phyloP scores from a whole-genome alignment of 1,140 invertebrate genomes.

The Danaus plexippus region DNA sequence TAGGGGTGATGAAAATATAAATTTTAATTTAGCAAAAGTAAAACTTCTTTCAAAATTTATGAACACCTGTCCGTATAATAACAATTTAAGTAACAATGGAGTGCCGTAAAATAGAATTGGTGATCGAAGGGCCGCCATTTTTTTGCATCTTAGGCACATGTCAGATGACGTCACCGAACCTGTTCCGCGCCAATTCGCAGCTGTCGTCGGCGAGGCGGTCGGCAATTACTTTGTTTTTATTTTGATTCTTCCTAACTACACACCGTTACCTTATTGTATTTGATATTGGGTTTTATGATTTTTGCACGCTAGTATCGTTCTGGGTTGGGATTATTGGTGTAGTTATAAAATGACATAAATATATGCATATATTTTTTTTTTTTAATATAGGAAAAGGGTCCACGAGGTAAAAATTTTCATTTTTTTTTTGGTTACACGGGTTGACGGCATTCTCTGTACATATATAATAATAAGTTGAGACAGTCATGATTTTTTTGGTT shows the following conservation, averaged over 20 bases:
- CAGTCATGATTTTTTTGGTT: too few relatives aligned
- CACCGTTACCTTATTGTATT: slow-evolving; percentile 60
- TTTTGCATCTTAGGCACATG: slow-evolving; percentile 56
- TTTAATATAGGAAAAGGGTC: too few relatives aligned
- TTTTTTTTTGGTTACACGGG: too few relatives aligned
- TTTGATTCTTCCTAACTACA: slow-evolving; percentile 13
- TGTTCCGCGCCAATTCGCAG: slow-evolving; percentile 67
- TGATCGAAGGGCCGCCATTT: slow-evolving; percentile 38
- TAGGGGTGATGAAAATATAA: too few relatives aligned
- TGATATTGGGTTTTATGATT: slow-evolving; percentile 30
- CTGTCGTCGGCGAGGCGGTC: slow-evolving; percentile 57
- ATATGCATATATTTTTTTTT: too few relatives aligned
- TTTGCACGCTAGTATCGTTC: not conserved
- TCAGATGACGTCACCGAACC: slow-evolving; percentile 65
- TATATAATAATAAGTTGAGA: too few relatives aligned
- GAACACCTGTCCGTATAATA: slow-evolving; percentile 32
- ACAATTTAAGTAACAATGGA: slow-evolving; percentile 39
- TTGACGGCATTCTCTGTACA: too few relatives aligned
- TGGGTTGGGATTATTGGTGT: too few relatives aligned
- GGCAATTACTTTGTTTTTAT: slow-evolving; percentile 47
- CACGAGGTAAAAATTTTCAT: too few relatives aligned
- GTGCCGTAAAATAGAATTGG: slow-evolving; percentile 50
- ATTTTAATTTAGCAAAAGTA: too few relatives aligned
- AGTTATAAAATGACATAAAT: too few relatives aligned
- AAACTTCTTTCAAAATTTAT: too few relatives aligned